phyloP scores from a whole-genome alignment of 1,140 invertebrate species.

The Hesperophylax magnus region DNA sequence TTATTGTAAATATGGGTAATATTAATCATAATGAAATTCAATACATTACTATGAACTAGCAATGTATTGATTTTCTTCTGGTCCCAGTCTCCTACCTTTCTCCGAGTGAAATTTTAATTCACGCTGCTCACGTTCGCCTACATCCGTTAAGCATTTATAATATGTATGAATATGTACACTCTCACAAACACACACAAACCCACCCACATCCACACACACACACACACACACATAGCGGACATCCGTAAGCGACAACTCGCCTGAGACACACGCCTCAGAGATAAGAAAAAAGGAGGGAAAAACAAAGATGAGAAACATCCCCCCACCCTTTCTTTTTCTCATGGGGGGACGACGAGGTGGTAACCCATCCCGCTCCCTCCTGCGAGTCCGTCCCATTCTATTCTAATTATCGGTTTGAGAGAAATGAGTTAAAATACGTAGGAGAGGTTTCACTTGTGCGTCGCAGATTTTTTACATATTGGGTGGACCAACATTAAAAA shows the following conservation, averaged over 20 bases:
- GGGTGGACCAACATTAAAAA: conserved; percentile 24
- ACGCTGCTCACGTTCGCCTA: not conserved
- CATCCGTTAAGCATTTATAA: not conserved
- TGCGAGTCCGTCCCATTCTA: conserved; percentile 54
- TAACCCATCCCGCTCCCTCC: conserved; percentile 47
- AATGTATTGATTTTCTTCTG: no score
- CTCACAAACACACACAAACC: conserved; percentile 24
- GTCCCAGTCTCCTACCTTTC: no score
- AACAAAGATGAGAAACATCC: conserved; percentile 56
- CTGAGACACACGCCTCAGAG: conserved; percentile 57
- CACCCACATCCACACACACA: conserved; percentile 27
- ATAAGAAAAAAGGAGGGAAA: conserved; percentile 58
- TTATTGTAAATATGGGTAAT: no score
- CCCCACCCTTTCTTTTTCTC: not conserved
- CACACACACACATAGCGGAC: conserved; percentile 14
- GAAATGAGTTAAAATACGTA: conserved; percentile 59
- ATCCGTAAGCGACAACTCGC: conserved; percentile 49
- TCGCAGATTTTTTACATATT: conserved; percentile 54
- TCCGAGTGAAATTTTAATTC: no score
- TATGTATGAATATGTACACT: conserved; percentile 10
- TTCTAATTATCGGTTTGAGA: conserved; percentile 59
- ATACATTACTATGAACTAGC: no score
- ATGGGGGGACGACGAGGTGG: conserved; percentile 9
- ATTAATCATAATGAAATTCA: no score
- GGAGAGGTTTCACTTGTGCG: conserved; percentile 52